A percentile compares a stretch with the other conserved stretches of the same genome.
Conservation (phyloP, 2,797 vertebrate genomes). For the Naso thynnoides region DNA sequence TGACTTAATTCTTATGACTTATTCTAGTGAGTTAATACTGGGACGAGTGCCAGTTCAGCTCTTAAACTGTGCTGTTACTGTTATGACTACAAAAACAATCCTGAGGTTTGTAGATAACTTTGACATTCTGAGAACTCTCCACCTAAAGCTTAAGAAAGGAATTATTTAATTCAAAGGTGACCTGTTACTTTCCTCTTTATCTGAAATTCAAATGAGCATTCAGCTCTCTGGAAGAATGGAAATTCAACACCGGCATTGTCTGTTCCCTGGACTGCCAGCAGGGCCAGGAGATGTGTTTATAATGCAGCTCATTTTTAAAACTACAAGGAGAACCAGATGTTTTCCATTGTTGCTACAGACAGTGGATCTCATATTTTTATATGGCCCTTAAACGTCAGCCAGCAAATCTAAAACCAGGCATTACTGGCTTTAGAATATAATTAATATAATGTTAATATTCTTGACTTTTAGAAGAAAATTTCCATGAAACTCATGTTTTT, state of each 20-base stretch:
- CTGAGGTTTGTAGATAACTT: not conserved
- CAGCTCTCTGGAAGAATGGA: constrained; percentile 22
- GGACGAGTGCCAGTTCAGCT: constrained; percentile 1
- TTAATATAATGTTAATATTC: not conserved
- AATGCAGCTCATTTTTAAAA: constrained; percentile 38
- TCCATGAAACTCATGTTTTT: not conserved
- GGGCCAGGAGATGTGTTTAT: constrained; percentile 27
- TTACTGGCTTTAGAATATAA: not conserved
- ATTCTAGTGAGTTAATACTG: constrained; percentile 2
- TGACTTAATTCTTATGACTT: constrained; percentile 27
- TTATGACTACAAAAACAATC: not conserved
- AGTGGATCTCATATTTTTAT: not conserved
- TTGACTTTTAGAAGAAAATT: not conserved
- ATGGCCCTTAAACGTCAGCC: not conserved
- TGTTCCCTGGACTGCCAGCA: not conserved
- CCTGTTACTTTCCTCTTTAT: constrained; percentile 17
- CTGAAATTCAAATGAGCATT: constrained; percentile 44
- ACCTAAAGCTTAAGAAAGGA: not conserved
- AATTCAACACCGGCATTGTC: constrained; percentile 5
- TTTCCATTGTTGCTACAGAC: constrained; percentile 23
- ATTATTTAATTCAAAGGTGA: not conserved
- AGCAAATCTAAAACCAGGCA: not conserved
- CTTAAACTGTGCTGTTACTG: not conserved
- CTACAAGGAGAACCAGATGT: constrained; percentile 33
- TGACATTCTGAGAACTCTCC: not conserved